Percentiles rank a stretch among this genome's conserved stretches.
phyloP scores from a whole-genome alignment of 2,888 invertebrate species.

The Cyclophora punctaria region DNA sequence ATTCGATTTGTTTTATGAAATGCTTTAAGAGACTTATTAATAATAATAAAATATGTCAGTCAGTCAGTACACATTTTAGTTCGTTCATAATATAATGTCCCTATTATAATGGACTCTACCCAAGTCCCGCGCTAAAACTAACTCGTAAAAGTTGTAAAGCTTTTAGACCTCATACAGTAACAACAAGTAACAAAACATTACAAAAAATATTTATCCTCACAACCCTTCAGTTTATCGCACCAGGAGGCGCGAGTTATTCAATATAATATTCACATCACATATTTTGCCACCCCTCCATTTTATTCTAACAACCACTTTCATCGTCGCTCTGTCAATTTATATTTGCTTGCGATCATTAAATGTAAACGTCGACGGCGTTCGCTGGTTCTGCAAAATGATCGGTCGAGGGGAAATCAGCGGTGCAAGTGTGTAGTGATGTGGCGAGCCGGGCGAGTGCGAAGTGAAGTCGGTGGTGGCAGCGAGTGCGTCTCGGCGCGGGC shows the following conservation, averaged over 20 bases:
- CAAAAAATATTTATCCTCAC: conserved; percentile 21
- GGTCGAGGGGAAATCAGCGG: conserved; percentile 3
- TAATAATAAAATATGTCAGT: too few relatives aligned
- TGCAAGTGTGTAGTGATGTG: conserved; percentile 24
- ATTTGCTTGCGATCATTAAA: conserved; percentile 61
- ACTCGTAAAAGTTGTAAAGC: conserved; percentile 1
- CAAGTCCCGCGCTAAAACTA: neutral
- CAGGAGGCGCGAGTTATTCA: conserved; percentile 28
- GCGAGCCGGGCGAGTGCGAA: conserved; percentile 62
- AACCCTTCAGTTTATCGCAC: conserved; percentile 31
- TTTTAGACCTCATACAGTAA: neutral
- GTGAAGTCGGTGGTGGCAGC: conserved; percentile 54
- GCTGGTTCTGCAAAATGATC: conserved; percentile 16
- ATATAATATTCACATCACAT: conserved; percentile 67
- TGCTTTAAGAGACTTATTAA: too few relatives aligned
- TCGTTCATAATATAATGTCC: too few relatives aligned
- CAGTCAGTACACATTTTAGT: too few relatives aligned
- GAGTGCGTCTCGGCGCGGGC: conserved; percentile 26
- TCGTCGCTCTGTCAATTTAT: conserved; percentile 63
- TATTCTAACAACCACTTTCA: conserved; percentile 63
- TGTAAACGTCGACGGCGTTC: conserved; percentile 38
- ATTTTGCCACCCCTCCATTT: conserved; percentile 43
- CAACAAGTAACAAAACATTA: conserved; percentile 4
- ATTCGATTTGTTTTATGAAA: too few relatives aligned
- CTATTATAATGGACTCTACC: too few relatives aligned